phyloP scores from a whole-genome alignment of 1,140 invertebrate genomes.

The Polypedilum pembai region DNA sequence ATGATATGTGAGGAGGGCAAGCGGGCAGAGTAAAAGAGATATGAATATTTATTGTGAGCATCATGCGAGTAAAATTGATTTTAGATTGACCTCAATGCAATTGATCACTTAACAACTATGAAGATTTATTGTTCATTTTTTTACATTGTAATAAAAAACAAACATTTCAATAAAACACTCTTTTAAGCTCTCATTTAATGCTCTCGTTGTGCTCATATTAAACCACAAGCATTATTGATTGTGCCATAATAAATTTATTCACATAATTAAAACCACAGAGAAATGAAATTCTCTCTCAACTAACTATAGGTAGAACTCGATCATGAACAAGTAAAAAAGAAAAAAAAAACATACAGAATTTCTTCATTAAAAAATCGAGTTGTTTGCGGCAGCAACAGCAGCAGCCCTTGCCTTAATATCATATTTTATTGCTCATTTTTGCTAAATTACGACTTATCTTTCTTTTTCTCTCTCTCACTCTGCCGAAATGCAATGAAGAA shows the following conservation, averaged over 20 bases:
- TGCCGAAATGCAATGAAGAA: not conserved
- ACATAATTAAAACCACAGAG: no score
- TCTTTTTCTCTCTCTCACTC: no score
- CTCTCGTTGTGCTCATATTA: not conserved
- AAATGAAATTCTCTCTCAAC: no score
- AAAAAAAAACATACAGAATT: no score
- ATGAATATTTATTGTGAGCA: not conserved
- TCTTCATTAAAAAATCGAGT: no score
- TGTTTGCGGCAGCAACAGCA: not conserved
- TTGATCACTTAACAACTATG: conserved; percentile 11
- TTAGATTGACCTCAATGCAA: conserved; percentile 16
- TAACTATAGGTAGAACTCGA: no score
- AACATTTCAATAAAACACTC: not conserved
- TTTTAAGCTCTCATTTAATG: not conserved
- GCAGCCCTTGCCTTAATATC: not conserved
- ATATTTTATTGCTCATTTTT: conserved; percentile 28
- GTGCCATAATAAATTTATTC: not conserved
- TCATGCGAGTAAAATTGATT: not conserved
- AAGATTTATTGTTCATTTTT: conserved; percentile 2
- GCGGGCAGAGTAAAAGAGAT: not conserved
- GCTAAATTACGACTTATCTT: conserved; percentile 21
- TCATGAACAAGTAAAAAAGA: no score
- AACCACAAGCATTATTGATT: conserved; percentile 11
- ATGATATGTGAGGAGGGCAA: not conserved
- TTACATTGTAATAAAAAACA: not conserved